Percentiles rank a stretch among this genome's conserved stretches.
Evolutionary conservation across 2,797 vertebrate species (phyloP).

Genomic region (Bryconaethiops microstoma): DNA sequence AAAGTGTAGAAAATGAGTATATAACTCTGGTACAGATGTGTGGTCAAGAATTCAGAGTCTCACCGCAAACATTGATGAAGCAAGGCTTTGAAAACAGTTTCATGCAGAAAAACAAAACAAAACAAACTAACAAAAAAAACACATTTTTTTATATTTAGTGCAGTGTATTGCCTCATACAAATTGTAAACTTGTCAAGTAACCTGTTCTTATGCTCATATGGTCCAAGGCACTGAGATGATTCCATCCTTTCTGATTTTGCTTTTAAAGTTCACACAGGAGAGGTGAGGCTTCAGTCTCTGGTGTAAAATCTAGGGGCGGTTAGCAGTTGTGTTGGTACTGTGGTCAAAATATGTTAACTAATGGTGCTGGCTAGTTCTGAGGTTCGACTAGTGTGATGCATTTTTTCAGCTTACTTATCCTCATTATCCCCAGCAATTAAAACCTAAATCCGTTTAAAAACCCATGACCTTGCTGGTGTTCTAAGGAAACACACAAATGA

Average conservation of each 20-base stretch:
- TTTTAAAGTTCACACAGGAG: conserved; percentile 68
- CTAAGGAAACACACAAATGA: conserved; percentile 66
- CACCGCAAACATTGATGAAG: not conserved
- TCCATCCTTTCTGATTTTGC: conserved; percentile 41
- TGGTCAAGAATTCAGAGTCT: not conserved
- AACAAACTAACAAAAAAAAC: not conserved
- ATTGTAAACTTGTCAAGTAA: not conserved
- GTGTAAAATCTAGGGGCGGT: not conserved
- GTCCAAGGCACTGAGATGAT: not conserved
- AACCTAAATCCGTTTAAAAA: conserved; percentile 73
- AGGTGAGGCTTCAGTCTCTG: not conserved
- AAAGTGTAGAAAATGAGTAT: not conserved
- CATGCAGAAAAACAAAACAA: not conserved
- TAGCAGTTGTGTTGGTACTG: conserved; percentile 14
- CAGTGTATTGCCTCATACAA: not conserved
- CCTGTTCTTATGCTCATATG: not conserved
- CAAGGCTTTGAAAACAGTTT: not conserved
- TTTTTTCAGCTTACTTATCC: conserved; percentile 77
- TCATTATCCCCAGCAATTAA: conserved; percentile 77
- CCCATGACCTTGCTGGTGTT: conserved; percentile 64
- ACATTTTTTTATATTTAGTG: not conserved
- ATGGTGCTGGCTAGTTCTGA: conserved; percentile 62
- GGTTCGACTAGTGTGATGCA: conserved; percentile 65
- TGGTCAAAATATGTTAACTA: conserved; percentile 61
- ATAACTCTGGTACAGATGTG: not conserved